Evolutionary conservation across 2,113 vertebrate species (phyloP).

Genomic region (Lynx canadensis): DNA sequence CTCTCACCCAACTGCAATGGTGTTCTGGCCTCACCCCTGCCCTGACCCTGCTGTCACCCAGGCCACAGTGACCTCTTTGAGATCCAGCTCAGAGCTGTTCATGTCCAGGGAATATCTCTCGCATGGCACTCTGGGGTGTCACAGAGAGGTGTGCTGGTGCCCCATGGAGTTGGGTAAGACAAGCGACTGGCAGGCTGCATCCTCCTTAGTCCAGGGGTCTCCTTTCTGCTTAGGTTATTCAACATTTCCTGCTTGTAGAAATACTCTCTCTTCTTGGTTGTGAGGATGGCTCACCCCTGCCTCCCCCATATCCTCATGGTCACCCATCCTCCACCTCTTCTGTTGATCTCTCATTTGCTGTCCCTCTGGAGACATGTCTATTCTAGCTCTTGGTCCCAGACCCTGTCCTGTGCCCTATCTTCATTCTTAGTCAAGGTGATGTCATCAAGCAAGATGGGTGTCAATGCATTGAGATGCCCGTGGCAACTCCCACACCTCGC

Average conservation of each 20-base stretch:
- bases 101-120: not conserved
- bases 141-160: not conserved
- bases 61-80: not conserved
- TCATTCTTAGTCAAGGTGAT: not conserved
- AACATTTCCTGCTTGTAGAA: not conserved
- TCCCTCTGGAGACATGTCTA: not conserved
- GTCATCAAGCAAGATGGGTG: not conserved
- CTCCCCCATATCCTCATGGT: too few relatives aligned
- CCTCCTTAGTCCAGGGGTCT: accelerated
- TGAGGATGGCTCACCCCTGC: not conserved
- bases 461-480: not conserved
- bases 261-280: not conserved
- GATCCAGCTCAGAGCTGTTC: not conserved
- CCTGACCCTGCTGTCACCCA: not conserved
- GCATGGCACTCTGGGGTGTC: accelerated
- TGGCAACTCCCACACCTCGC: not conserved
- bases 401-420: not conserved
- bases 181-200: not conserved
- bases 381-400: not conserved
- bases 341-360: accelerated
- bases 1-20: not conserved
- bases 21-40: too few relatives aligned
- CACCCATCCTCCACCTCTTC: too few relatives aligned
- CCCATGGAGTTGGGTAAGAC: not conserved
- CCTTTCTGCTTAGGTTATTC: not conserved